Percentiles rank a stretch among this genome's conserved stretches.
Conservation (phyloP, 2,888 invertebrate genomes). For the Stenchaetothrips biformis region DNA sequence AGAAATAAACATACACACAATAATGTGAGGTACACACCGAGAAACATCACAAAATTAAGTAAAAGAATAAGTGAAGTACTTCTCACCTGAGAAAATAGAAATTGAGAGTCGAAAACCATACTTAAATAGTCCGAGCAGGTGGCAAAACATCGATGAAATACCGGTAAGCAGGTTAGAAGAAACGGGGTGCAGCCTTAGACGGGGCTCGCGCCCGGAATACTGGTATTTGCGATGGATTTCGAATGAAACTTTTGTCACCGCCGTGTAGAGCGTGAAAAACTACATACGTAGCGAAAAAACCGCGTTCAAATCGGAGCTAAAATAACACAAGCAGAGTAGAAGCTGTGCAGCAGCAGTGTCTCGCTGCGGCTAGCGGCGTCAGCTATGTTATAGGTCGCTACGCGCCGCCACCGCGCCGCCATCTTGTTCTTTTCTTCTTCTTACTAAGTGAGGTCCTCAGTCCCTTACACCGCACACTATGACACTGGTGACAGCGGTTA, state of each 20-base stretch:
- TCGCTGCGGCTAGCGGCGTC: not conserved
- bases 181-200: too few relatives aligned
- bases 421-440: conserved; percentile 1
- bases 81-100: not conserved
- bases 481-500: too few relatives aligned
- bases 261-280: too few relatives aligned
- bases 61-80: not conserved
- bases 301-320: too few relatives aligned
- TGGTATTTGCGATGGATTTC: too few relatives aligned
- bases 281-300: too few relatives aligned
- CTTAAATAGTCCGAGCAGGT: not conserved
- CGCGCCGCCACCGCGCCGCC: not conserved
- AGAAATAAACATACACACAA: not conserved
- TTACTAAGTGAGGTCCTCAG: too few relatives aligned
- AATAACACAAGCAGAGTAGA: not conserved
- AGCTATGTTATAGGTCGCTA: not conserved
- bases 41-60: not conserved
- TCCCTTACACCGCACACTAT: too few relatives aligned
- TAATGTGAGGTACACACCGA: not conserved
- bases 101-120: not conserved
- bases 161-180: too few relatives aligned
- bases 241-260: too few relatives aligned
- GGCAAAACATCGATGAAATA: not conserved
- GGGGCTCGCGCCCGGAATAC: too few relatives aligned
- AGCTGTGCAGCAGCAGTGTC: not conserved